Conservation (phyloP, 2,113 vertebrate species). For the Galbula dea region DNA sequence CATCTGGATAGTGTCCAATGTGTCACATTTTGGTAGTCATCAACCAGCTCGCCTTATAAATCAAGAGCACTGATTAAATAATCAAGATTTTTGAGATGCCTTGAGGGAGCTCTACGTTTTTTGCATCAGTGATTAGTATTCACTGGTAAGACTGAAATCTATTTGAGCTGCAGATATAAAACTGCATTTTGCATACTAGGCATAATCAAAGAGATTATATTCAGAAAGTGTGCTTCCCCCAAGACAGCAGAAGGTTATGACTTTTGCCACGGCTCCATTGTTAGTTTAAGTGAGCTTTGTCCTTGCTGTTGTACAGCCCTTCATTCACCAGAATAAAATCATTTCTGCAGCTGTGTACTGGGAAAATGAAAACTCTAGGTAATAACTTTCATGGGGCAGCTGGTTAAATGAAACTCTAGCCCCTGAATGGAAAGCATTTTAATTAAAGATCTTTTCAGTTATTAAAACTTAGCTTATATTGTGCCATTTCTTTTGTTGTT, state of each 20-base stretch:
- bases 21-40: constrained; percentile 80
- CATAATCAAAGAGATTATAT: constrained; percentile 48
- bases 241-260: constrained; percentile 59
- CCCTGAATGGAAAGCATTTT: constrained; percentile 19
- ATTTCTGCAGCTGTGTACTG: constrained; percentile 50
- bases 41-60: constrained; percentile 77
- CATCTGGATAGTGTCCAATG: constrained; percentile 79
- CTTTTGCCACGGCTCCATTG: constrained; percentile 44
- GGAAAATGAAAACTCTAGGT: constrained; percentile 46
- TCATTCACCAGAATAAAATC: constrained; percentile 63
- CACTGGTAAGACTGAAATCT: constrained; percentile 55
- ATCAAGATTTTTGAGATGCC: constrained; percentile 81
- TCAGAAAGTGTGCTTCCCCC: constrained; percentile 55
- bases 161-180: constrained; percentile 63
- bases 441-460: constrained; percentile 42
- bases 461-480: constrained; percentile 45
- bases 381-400: constrained; percentile 39
- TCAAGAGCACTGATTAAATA: constrained; percentile 83
- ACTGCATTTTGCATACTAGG: constrained; percentile 56
- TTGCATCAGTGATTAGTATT: constrained; percentile 75
- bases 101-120: constrained; percentile 68
- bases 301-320: constrained; percentile 36
- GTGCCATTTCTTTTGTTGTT: constrained; percentile 26
- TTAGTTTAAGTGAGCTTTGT: constrained; percentile 57
- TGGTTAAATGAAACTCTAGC: constrained; percentile 49